A percentile compares a stretch with the other conserved stretches of the same genome.
Conservation (phyloP, 2,888 invertebrate genomes). For the Callimorpha dominula region DNA sequence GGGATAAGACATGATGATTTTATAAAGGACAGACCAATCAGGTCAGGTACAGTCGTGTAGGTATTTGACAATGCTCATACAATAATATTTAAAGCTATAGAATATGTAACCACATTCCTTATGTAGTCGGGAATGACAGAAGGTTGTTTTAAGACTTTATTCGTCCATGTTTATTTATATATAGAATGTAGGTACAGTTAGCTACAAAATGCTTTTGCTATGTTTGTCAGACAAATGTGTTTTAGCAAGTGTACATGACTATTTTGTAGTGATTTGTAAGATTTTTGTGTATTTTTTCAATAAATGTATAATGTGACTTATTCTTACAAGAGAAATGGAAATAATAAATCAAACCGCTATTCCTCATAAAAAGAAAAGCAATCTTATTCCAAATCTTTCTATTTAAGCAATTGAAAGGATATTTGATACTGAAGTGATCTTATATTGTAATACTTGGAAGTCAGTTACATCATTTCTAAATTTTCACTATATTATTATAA, state of each 20-base stretch:
- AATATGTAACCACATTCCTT: conserved; percentile 52
- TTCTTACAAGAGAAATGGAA: neutral
- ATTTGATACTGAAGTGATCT: neutral
- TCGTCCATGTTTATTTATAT: conserved; percentile 36
- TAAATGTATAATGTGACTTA: conserved; percentile 7
- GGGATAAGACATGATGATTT: conserved; percentile 2
- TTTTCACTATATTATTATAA: neutral
- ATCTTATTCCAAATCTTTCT: too few species aligned
- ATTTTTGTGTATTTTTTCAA: conserved; percentile 5
- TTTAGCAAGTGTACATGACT: conserved; percentile 6
- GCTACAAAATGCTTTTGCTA: conserved; percentile 14
- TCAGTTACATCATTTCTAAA: neutral
- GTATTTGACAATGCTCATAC: conserved; percentile 54
- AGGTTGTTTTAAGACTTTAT: conserved; percentile 41
- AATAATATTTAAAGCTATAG: conserved; percentile 41
- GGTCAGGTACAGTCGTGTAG: conserved; percentile 31
- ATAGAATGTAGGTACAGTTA: conserved; percentile 18
- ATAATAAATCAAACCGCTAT: neutral
- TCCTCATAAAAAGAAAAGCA: neutral
- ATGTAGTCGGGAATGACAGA: conserved; percentile 36
- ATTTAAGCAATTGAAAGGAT: neutral
- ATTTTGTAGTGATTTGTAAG: conserved; percentile 8
- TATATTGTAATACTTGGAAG: neutral
- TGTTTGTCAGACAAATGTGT: conserved; percentile 11
- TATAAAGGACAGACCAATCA: neutral